A percentile compares a stretch with the other conserved stretches of the same genome.
Conservation (phyloP, 2,113 vertebrate species). For the Chroicocephalus ridibundus region DNA sequence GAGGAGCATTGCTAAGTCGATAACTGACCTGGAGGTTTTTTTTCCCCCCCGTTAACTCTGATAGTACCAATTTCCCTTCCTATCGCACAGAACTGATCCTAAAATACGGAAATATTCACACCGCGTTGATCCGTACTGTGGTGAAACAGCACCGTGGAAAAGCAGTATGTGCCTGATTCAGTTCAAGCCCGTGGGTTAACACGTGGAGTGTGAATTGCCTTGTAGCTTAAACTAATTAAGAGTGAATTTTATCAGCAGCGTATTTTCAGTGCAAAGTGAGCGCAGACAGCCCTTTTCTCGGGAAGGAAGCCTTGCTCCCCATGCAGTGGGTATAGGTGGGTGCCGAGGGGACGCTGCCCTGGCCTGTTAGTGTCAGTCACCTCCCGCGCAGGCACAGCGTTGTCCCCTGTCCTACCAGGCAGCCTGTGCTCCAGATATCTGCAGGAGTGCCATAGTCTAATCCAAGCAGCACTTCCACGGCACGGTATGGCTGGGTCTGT, state of each 20-base stretch:
- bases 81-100: background rate
- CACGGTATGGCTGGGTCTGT: constrained; percentile 87
- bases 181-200: background rate
- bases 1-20: background rate
- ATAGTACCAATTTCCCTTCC: background rate
- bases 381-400: rapidly evolving
- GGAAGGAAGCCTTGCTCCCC: background rate
- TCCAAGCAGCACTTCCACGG: constrained; percentile 85
- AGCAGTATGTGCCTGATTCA: background rate
- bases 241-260: background rate
- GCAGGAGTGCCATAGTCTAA: constrained; percentile 81
- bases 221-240: background rate
- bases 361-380: background rate
- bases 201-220: background rate
- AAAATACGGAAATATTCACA: background rate
- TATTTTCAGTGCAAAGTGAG: background rate
- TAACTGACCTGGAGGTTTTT: background rate
- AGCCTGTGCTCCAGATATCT: constrained; percentile 87
- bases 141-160: background rate
- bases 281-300: background rate
- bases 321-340: background rate
- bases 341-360: background rate
- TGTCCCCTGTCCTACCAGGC: constrained; percentile 76
- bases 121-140: background rate
- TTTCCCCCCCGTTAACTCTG: background rate